phyloP scores from a whole-genome alignment of 2,113 vertebrate genomes.

The Daboia siamensis region DNA sequence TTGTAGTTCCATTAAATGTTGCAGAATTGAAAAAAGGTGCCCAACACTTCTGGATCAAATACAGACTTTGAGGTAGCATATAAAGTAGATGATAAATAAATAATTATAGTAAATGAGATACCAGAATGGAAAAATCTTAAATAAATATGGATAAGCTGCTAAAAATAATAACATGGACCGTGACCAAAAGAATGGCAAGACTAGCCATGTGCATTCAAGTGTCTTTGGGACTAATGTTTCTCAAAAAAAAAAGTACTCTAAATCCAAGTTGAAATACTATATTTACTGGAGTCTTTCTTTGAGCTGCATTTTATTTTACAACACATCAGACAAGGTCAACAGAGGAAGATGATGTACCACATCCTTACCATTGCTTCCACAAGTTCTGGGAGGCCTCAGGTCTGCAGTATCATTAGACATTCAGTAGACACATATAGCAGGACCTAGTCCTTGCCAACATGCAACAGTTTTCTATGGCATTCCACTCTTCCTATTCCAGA shows the following conservation, averaged over 20 bases:
- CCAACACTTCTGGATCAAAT: neutral
- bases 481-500: neutral
- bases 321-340: neutral
- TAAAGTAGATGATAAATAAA: constrained; percentile 5
- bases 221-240: neutral
- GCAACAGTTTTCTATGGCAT: neutral
- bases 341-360: neutral
- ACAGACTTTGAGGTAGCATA: neutral
- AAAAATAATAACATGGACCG: neutral
- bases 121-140: neutral
- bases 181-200: constrained; percentile 28
- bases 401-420: neutral
- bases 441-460: neutral
- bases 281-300: neutral
- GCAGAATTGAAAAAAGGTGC: neutral
- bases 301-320: neutral
- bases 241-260: neutral
- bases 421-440: neutral
- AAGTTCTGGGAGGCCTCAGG: neutral
- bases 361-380: neutral
- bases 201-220: neutral
- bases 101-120: neutral
- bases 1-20: constrained; percentile 14
- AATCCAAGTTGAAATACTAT: neutral
- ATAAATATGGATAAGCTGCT: neutral